Conservation (phyloP, 2,888 invertebrate species). For the Kuschelorhynchus macadamiae region DNA sequence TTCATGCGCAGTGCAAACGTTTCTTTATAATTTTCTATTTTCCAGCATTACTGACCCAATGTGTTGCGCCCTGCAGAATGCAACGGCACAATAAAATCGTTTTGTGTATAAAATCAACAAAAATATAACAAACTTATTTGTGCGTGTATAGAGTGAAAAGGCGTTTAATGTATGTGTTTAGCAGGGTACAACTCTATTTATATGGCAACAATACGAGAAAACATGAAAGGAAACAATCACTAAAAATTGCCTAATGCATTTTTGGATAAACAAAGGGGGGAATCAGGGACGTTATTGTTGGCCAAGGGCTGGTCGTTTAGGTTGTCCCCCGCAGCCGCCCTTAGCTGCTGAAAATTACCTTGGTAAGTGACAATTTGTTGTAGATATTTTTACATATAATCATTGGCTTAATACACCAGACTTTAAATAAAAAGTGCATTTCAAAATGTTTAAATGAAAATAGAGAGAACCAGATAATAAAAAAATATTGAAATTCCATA, state of each 20-base stretch:
- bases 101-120: not conserved
- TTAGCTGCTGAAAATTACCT: constrained; percentile 45
- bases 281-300: constrained; percentile 65
- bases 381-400: no score
- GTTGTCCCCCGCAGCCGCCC: constrained; percentile 47
- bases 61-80: constrained; percentile 17
- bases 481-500: no score
- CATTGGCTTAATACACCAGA: no score
- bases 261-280: constrained; percentile 89
- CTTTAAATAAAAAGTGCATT: no score
- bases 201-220: no score
- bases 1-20: constrained; percentile 10
- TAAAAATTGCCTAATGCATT: constrained; percentile 76
- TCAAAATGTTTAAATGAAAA: no score
- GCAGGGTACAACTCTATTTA: no score
- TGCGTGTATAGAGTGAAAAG: no score
- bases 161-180: no score
- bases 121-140: no score
- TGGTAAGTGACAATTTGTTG: constrained; percentile 42
- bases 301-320: constrained; percentile 41
- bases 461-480: no score
- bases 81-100: constrained; percentile 4
- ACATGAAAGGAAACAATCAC: constrained; percentile 15
- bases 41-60: not conserved
- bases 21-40: constrained; percentile 15